Base-by-base conservation (phyloP, 92 coral and sea anemone genomes). In the Zoanthus sansibaricus region DNA sequence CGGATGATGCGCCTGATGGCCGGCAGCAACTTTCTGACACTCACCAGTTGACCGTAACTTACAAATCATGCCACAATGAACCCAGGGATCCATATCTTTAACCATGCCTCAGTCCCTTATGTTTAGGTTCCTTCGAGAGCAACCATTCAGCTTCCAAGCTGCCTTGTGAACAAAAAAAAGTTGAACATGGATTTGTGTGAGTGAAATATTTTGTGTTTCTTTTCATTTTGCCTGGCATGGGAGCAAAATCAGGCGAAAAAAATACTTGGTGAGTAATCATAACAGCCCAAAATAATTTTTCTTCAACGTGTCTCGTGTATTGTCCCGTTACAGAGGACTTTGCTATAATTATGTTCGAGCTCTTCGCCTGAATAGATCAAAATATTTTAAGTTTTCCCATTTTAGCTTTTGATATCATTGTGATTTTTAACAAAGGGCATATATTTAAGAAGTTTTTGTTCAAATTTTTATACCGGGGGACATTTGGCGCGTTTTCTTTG, bases 231-330 rank as follows among this genome's bases (percentile, higher is more conserved):
- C 58, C 84, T 80, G 75, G 25, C 21, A 66, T 80, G 85, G 75
- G 75, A 66, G 66, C 74, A 80, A 67, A 45, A 80, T 1, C 75
- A 80, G 59, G 46, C 61, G 72, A 62, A 67, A 47, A 15, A 52
- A 44, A 6, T 66, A 6, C 31, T 66, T 67, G 85, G 85, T 80
- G 47, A 80, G 85, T 80, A 47, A 52, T n/a, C 61, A 42, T 75
- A 61, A 47, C 59, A 21, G 74, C 37, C 31, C 9, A 20, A 61
- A 21, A 21, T 69, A 54, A 20, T 58, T 58, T 80, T 33, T 42
- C 9, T 56, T 14, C 59, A 67, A 46, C 4, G 21, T n/a, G 12
- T 15, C 17, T 69, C 74, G 46, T 69, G 74, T 12, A 25, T 33
- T 46, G 74, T 31, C 74, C 74, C 74, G 46, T 69, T 46, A 69